These are phyloP conservation scores for Rhopalosiphum nymphaeae DNA, from an alignment of 2,888 invertebrate species.

Conservation along the genomic window DNA sequence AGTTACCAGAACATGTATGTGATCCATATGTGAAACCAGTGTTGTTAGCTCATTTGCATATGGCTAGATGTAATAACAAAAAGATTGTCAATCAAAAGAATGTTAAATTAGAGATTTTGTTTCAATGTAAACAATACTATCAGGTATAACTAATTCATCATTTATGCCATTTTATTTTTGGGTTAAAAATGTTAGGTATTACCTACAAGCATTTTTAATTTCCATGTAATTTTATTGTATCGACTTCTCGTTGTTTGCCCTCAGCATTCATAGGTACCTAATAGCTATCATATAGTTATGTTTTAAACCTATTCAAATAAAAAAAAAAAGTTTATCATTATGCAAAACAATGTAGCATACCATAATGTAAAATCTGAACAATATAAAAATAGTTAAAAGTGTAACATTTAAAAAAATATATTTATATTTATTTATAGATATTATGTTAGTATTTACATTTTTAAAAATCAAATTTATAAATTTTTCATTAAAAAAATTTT, in stretches of 20 bases:
- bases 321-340: background rate
- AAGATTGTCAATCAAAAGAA: background rate
- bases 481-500: background rate
- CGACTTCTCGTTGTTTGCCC: background rate
- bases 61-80: background rate
- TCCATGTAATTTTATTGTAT: background rate
- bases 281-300: background rate
- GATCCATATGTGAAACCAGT: background rate
- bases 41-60: background rate
- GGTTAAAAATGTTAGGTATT: background rate
- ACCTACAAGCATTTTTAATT: background rate
- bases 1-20: background rate
- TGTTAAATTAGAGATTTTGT: background rate
- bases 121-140: background rate
- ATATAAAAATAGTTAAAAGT: background rate
- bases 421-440: background rate
- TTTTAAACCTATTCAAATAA: background rate
- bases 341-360: background rate
- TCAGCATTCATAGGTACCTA: background rate
- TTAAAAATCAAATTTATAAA: background rate
- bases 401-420: background rate
- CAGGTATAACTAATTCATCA: background rate
- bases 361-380: background rate
- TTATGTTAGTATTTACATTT: background rate
- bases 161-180: background rate